phyloP scores from a whole-genome alignment of 2,113 vertebrate genomes.

The Microcebus murinus region DNA sequence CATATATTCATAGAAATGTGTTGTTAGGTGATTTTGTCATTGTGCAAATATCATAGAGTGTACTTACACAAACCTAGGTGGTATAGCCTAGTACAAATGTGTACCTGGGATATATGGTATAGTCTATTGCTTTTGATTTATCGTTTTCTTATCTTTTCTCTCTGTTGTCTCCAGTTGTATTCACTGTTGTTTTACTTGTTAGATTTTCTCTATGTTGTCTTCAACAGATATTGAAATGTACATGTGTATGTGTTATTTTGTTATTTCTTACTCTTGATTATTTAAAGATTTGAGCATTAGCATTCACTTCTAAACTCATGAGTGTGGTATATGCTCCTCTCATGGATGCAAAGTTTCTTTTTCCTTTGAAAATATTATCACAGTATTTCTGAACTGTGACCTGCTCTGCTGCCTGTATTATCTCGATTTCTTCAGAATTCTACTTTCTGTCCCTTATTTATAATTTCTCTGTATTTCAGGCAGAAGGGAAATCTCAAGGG shows the following conservation, averaged over 20 bases:
- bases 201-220: neutral
- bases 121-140: too few species aligned
- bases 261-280: neutral
- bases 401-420: too few species aligned
- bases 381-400: neutral
- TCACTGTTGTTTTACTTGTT: neutral
- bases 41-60: too few species aligned
- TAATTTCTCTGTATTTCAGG: neutral
- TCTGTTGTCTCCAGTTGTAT: neutral
- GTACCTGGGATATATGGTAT: too few species aligned
- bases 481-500: neutral
- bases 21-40: too few species aligned
- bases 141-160: neutral
- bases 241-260: neutral
- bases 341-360: fast-evolving
- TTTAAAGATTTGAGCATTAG: neutral
- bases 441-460: neutral
- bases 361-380: neutral
- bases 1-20: too few species aligned
- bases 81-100: too few species aligned
- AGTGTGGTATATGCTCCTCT: neutral
- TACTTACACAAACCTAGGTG: too few species aligned
- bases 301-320: neutral
- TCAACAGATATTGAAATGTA: neutral
- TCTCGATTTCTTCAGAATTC: neutral